phyloP scores from a whole-genome alignment of 1,140 invertebrate species.

The Cydia fagiglandana region DNA sequence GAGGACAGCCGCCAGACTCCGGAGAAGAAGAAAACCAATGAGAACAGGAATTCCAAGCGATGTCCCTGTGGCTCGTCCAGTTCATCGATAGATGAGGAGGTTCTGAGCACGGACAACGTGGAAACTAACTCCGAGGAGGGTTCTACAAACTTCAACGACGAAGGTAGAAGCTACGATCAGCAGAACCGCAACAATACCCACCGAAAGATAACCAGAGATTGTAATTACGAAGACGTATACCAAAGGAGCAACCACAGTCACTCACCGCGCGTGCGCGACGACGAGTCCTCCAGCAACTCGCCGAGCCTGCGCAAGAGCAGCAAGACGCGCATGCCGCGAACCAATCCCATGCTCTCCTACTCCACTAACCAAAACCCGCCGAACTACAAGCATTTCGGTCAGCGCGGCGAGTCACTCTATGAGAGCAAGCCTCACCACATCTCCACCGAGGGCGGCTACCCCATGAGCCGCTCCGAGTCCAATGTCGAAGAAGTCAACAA shows the following conservation, averaged over 20 bases:
- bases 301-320: conserved; percentile 71
- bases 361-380: conserved; percentile 71
- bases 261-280: conserved; percentile 67
- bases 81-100: conserved; percentile 80
- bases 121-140: conserved; percentile 79
- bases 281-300: conserved; percentile 74
- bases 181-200: conserved; percentile 78
- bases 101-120: conserved; percentile 78
- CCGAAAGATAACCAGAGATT: conserved; percentile 76
- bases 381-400: conserved; percentile 76
- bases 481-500: conserved; percentile 78
- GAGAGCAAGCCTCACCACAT: conserved; percentile 74
- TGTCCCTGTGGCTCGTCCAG: conserved; percentile 78
- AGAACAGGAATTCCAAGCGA: conserved; percentile 74
- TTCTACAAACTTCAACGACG: conserved; percentile 77
- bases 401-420: conserved; percentile 68
- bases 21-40: conserved; percentile 65
- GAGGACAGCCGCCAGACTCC: conserved; percentile 76
- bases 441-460: conserved; percentile 67
- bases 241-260: conserved; percentile 72
- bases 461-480: conserved; percentile 74
- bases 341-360: conserved; percentile 78
- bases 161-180: conserved; percentile 75
- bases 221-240: conserved; percentile 77
- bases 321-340: conserved; percentile 76